A percentile compares a stretch with the other conserved stretches of the same genome.
Evolutionary conservation across 2,113 vertebrate species (phyloP).

Genomic region (Labeo rohita): DNA sequence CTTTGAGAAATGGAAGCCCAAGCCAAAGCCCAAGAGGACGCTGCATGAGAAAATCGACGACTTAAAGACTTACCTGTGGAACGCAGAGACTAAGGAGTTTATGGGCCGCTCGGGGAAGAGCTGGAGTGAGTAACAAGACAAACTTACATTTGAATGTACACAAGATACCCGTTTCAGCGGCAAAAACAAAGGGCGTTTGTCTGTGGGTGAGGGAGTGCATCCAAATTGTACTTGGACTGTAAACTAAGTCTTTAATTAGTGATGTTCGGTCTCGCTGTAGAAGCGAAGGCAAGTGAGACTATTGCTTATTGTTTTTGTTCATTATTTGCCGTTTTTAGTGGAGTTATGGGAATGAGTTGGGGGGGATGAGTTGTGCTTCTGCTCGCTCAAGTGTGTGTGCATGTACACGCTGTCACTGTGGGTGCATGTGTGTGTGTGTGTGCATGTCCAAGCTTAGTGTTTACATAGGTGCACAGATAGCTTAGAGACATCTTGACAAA

Average conservation of each 20-base stretch:
- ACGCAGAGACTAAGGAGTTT: conserved; percentile 90
- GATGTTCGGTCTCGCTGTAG: conserved; percentile 5
- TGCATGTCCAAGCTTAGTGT: conserved; percentile 67
- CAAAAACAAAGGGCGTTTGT: conserved; percentile 28
- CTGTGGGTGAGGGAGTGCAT: conserved; percentile 16
- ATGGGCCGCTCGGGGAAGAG: conserved; percentile 92
- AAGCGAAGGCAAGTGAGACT: conserved; percentile 32
- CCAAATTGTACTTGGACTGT: conserved; percentile 12
- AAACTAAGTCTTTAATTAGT: conserved; percentile 35
- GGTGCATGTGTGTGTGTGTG: conserved; percentile 63
- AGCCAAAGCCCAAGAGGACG: conserved; percentile 76
- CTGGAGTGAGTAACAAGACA: conserved; percentile 86
- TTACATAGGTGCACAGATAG: conserved; percentile 81
- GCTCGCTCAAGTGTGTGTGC: conserved; percentile 52
- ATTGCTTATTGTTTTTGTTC: conserved; percentile 41
- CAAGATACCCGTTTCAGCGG: not conserved
- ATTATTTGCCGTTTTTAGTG: conserved; percentile 52
- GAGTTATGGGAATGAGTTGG: conserved; percentile 47
- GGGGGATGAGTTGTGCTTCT: conserved; percentile 55
- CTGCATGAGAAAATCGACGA: conserved; percentile 82
- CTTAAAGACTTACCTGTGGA: conserved; percentile 90
- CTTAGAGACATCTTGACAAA: conserved; percentile 76
- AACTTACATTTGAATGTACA: conserved; percentile 1
- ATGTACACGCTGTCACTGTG: conserved; percentile 54
- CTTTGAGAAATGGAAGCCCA: conserved; percentile 80